Evolutionary conservation across 2,113 vertebrate genomes (phyloP).

Genomic region (Spilogale gracilis): DNA sequence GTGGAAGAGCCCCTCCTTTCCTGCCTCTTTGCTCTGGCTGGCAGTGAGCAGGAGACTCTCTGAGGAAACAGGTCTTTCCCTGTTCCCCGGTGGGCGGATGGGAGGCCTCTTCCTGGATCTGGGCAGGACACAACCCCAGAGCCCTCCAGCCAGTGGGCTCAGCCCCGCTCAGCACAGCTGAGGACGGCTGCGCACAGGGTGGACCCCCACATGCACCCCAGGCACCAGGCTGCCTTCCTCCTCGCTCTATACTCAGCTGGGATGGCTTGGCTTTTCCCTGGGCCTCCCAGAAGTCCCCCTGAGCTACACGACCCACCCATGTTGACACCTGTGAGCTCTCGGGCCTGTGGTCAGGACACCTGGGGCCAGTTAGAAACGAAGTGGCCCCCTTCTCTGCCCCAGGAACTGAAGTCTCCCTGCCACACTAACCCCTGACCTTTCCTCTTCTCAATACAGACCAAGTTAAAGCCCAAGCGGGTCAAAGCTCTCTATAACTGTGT

Average conservation of each 20-base stretch:
- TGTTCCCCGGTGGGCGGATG: accelerated
- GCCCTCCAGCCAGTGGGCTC: accelerated
- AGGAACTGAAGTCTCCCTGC: accelerated
- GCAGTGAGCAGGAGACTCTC: accelerated
- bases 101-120: not conserved
- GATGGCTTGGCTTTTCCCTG: too few relatives aligned
- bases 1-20: conserved; percentile 65
- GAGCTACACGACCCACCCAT: not conserved
- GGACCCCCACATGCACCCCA: accelerated
- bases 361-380: not conserved
- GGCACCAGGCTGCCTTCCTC: accelerated
- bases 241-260: accelerated
- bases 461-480: conserved; percentile 93
- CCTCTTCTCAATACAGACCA: conserved; percentile 86
- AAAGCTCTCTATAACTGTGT: conserved; percentile 96
- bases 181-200: too few relatives aligned
- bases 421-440: not conserved
- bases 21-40: too few relatives aligned
- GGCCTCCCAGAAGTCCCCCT: not conserved
- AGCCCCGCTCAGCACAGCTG: accelerated
- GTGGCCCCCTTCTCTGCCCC: not conserved
- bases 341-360: not conserved
- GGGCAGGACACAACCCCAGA: accelerated
- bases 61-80: not conserved
- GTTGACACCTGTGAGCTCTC: not conserved